These are phyloP conservation scores for Samia ricini DNA, from an alignment of 1,140 invertebrate genomes.

Conservation along the genomic window DNA sequence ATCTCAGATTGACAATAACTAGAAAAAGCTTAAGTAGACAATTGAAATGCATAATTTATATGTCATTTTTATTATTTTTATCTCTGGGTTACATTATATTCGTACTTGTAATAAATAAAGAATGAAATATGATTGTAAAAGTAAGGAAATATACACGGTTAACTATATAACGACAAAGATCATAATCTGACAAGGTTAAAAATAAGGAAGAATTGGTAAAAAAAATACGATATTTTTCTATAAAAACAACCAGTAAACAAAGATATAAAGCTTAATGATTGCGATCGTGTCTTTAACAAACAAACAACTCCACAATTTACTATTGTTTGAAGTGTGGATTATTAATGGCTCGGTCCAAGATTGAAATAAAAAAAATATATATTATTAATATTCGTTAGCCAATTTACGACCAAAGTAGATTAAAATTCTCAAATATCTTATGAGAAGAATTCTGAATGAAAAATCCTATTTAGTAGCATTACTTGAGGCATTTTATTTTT, in stretches of 20 bases:
- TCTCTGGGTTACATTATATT: too few relatives aligned
- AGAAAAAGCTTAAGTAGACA: too few relatives aligned
- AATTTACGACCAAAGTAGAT: too few relatives aligned
- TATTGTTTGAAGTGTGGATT: not conserved
- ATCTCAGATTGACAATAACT: too few relatives aligned
- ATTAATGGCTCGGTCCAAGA: not conserved
- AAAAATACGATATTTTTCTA: conserved; percentile 8
- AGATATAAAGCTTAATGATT: conserved; percentile 22
- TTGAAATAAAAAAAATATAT: too few relatives aligned
- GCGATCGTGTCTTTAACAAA: conserved; percentile 7
- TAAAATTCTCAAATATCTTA: too few relatives aligned
- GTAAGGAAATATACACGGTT: not conserved
- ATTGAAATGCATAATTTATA: too few relatives aligned
- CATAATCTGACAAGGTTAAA: not conserved
- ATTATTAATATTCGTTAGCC: too few relatives aligned
- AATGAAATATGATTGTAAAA: not conserved
- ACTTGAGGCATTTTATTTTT: too few relatives aligned
- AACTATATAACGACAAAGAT: not conserved
- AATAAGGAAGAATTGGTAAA: not conserved
- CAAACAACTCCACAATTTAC: conserved; percentile 2
- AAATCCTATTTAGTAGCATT: too few relatives aligned
- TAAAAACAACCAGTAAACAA: conserved; percentile 21
- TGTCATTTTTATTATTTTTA: too few relatives aligned
- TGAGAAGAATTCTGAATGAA: too few relatives aligned
- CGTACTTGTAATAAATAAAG: not conserved